Conservation (phyloP, 2,888 invertebrate species). For the Drosophila mayaguana region DNA sequence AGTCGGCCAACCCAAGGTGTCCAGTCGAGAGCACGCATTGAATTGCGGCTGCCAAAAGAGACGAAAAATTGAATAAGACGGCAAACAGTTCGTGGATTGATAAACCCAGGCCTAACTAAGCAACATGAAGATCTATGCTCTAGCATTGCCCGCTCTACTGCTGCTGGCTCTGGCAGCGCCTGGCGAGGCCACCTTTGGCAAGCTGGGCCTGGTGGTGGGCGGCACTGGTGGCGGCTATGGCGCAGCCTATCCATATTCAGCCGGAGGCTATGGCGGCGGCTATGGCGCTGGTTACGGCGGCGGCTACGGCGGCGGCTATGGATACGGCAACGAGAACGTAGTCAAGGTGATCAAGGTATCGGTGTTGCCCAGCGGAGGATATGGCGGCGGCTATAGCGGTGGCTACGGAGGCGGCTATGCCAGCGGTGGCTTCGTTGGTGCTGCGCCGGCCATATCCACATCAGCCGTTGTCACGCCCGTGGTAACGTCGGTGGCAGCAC, state of each 20-base stretch:
- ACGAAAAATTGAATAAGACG: neutral
- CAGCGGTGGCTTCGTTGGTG: conserved; percentile 64
- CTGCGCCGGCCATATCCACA: conserved; percentile 68
- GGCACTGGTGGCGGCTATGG: conserved; percentile 51
- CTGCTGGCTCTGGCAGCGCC: conserved; percentile 47
- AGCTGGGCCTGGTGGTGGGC: conserved; percentile 68
- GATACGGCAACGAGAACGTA: conserved; percentile 61
- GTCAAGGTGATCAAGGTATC: conserved; percentile 71
- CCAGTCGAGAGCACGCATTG: conserved; percentile 35
- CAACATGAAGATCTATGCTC: conserved; percentile 61
- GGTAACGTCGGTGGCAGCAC: conserved; percentile 71
- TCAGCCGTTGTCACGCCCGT: conserved; percentile 76
- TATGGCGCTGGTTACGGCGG: conserved; percentile 48
- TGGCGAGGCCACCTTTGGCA: conserved; percentile 72
- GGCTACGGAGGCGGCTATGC: conserved; percentile 45
- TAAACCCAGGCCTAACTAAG: neutral
- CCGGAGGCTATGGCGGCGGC: conserved; percentile 35
- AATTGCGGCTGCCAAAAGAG: neutral
- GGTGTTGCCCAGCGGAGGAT: conserved; percentile 50
- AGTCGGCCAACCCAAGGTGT: conserved; percentile 53
- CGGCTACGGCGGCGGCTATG: conserved; percentile 49
- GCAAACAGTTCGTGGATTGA: conserved; percentile 11
- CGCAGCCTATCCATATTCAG: conserved; percentile 42
- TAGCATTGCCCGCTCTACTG: conserved; percentile 36
- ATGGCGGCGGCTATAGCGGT: conserved; percentile 38